Conservation (phyloP, 23 tunicate species). For the Halocynthia roretzi region DNA sequence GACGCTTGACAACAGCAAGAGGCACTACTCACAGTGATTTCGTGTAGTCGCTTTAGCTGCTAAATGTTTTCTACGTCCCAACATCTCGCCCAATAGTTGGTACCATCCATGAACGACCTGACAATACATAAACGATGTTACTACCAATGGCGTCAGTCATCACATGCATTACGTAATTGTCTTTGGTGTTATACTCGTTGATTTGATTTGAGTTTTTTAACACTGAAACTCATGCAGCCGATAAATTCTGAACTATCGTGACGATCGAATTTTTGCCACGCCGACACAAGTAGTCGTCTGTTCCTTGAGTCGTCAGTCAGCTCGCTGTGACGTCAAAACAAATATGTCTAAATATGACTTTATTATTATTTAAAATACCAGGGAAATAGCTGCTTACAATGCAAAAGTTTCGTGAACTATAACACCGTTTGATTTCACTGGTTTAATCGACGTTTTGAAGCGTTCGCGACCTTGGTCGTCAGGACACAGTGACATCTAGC, state of each 20-base stretch:
- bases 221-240: constrained; percentile 71
- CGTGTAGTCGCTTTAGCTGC: constrained; percentile 8
- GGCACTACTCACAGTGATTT: too few relatives aligned
- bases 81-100: constrained; percentile 48
- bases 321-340: constrained; percentile 5
- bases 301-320: constrained; percentile 1
- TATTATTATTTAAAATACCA: too few relatives aligned
- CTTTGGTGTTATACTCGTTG: constrained; percentile 14
- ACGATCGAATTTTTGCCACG: constrained; percentile 27
- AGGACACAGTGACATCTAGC: constrained; percentile 41
- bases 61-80: constrained; percentile 65
- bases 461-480: constrained; percentile 29
- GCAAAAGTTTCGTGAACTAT: constrained; percentile 38
- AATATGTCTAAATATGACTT: too few relatives aligned
- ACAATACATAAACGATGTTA: too few relatives aligned
- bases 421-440: constrained; percentile 4
- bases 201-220: constrained; percentile 14
- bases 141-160: too few relatives aligned
- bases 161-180: too few relatives aligned
- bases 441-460: constrained; percentile 18
- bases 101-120: constrained; percentile 79
- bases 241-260: constrained; percentile 22
- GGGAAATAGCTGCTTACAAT: constrained; percentile 34
- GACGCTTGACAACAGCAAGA: too few relatives aligned
- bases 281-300: constrained; percentile 44